Evolutionary conservation across 1,140 invertebrate species (phyloP).

Genomic region (Daktulosphaira vitifoliae): DNA sequence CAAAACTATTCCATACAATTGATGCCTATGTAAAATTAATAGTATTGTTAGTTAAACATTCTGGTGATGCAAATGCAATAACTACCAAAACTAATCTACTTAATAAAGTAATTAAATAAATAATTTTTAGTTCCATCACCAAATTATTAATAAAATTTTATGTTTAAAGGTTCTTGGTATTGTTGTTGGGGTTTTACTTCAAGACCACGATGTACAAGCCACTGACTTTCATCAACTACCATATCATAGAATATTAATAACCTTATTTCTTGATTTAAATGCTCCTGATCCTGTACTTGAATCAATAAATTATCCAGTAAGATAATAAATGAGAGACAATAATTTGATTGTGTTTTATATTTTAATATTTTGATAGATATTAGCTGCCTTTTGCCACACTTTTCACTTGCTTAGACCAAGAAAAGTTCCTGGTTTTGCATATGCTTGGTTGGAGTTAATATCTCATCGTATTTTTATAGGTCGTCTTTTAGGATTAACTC

Average conservation of each 20-base stretch:
- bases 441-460: conserved; percentile 95
- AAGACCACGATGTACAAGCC: conserved; percentile 79
- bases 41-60: conserved; percentile 91
- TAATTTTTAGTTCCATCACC: conserved; percentile 8
- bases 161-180: conserved; percentile 55
- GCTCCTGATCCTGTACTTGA: conserved; percentile 85
- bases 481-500: conserved; percentile 77
- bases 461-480: conserved; percentile 95
- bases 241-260: conserved; percentile 94
- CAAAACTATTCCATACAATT: conserved; percentile 89
- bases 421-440: conserved; percentile 94
- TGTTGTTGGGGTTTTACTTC: conserved; percentile 84
- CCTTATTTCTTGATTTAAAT: conserved; percentile 94
- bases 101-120: conserved; percentile 64
- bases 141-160: not conserved
- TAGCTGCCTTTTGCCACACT: conserved; percentile 85
- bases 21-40: conserved; percentile 93
- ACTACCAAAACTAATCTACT: conserved; percentile 92
- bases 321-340: conserved; percentile 38
- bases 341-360: conserved; percentile 29
- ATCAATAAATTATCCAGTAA: conserved; percentile 76
- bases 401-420: conserved; percentile 84
- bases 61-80: conserved; percentile 75
- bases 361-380: conserved; percentile 49
- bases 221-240: conserved; percentile 92